Evolutionary conservation across 2,113 vertebrate genomes (phyloP).

Genomic region (Saimiri boliviensis): DNA sequence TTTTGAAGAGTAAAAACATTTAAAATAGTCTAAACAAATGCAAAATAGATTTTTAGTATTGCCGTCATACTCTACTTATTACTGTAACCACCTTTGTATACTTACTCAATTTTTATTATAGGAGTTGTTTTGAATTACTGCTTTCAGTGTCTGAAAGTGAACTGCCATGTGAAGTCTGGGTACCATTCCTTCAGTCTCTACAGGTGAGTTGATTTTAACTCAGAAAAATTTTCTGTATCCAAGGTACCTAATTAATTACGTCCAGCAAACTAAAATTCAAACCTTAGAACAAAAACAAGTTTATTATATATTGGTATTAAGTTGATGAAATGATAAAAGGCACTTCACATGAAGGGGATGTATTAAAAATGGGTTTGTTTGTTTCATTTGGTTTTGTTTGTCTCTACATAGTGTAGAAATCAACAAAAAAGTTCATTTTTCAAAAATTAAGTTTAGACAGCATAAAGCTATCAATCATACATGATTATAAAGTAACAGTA

Average conservation of each 20-base stretch:
- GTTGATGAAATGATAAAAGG: not conserved
- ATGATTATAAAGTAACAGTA: not conserved
- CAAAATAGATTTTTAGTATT: conserved; percentile 17
- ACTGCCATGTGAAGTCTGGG: conserved; percentile 92
- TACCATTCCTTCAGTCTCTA: conserved; percentile 94
- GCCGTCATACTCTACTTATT: not conserved
- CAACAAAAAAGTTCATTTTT: not conserved
- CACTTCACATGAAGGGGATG: not conserved
- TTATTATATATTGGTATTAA: conserved; percentile 18
- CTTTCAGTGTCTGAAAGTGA: conserved; percentile 97
- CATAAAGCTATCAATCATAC: not conserved
- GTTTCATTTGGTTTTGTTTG: conserved; percentile 26
- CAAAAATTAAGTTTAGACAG: conserved; percentile 17
- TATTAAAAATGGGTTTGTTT: not conserved
- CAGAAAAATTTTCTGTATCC: not conserved
- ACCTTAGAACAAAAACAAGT: conserved; percentile 5
- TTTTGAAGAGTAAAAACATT: conserved; percentile 26
- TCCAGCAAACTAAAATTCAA: conserved; percentile 35
- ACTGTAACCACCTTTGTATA: conserved; percentile 48
- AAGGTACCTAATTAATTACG: conserved; percentile 15
- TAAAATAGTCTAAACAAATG: conserved; percentile 31
- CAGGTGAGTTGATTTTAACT: conserved; percentile 87
- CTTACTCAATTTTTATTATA: conserved; percentile 82
- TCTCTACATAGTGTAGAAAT: not conserved
- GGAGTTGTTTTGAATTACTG: conserved; percentile 98